These are phyloP conservation scores for Epistrophella euchroma DNA, from an alignment of 2,888 invertebrate species.

Conservation along the genomic window DNA sequence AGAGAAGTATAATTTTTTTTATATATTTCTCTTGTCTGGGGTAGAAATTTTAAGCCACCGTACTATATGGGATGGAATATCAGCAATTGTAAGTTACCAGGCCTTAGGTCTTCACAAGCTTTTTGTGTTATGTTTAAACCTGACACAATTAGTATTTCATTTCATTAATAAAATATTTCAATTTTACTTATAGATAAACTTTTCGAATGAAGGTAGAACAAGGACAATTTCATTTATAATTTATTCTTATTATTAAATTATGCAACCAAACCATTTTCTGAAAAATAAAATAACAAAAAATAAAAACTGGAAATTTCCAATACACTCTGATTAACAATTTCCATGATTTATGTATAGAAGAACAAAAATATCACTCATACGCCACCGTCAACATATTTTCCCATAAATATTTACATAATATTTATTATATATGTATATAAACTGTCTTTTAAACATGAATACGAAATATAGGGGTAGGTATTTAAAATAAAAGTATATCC, in stretches of 20 bases:
- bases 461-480: not conserved
- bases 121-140: too few species aligned
- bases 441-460: not conserved
- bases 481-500: not conserved
- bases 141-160: not conserved
- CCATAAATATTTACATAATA: not conserved
- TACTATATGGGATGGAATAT: too few species aligned
- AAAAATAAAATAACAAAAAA: not conserved
- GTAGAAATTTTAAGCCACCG: too few species aligned
- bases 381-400: not conserved
- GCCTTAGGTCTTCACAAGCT: too few species aligned
- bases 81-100: too few species aligned
- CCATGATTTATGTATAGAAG: conserved; percentile 7
- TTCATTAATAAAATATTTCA: not conserved
- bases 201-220: not conserved
- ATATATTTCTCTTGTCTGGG: too few species aligned
- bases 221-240: not conserved
- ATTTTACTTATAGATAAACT: not conserved
- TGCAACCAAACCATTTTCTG: not conserved
- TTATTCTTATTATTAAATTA: not conserved
- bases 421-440: not conserved
- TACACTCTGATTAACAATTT: not conserved
- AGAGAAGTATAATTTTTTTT: too few species aligned
- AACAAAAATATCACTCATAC: conserved; percentile 6
- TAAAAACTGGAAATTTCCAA: too few species aligned